Base-by-base conservation (phyloP, 2,888 invertebrate species). In the Hedychridium roseum region DNA sequence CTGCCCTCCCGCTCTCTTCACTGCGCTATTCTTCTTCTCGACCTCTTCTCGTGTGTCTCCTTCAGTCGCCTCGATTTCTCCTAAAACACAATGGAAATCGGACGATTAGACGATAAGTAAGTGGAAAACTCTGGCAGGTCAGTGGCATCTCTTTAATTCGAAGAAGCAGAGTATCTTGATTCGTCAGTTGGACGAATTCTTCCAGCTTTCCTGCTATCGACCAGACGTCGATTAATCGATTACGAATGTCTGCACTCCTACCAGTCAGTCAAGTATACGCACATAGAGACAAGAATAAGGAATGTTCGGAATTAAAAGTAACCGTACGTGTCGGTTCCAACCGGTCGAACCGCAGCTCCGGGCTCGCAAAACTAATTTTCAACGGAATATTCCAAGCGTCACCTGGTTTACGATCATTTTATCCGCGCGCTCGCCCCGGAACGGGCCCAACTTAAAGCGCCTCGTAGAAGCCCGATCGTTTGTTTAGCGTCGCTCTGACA, bases 51-150 rank as follows among this genome's bases (percentile, higher is more conserved):
- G n/a, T n/a, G n/a, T n/a, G n/a, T n/a, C n/a, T n/a, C n/a, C n/a
- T n/a, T n/a, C 32, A 23, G 12, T 44, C 53, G 37, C 47, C 57
- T 52, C 27, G 23, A 11, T 31, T 39, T 47, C 41, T 49, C 41
- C 45, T 44, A n/a, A n/a, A n/a, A n/a, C n/a, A n/a, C n/a, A n/a
- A n/a, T n/a, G n/a, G n/a, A n/a, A n/a, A n/a, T n/a, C n/a, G n/a
- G n/a, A n/a, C n/a, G n/a, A n/a, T n/a, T n/a, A n/a, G n/a, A n/a
- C n/a, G n/a, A n/a, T n/a, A n/a, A n/a, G n/a, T n/a, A n/a, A n/a
- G n/a, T n/a, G n/a, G n/a, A n/a, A n/a, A n/a, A n/a, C n/a, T n/a
- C n/a, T n/a, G n/a, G n/a, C n/a, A n/a, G n/a, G n/a, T n/a, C n/a
- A n/a, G n/a, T n/a, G n/a, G n/a, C n/a, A n/a, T n/a, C n/a, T n/a